Evolutionary conservation across 1,140 invertebrate species (phyloP).

Genomic region (Eupristina koningsbergeri): DNA sequence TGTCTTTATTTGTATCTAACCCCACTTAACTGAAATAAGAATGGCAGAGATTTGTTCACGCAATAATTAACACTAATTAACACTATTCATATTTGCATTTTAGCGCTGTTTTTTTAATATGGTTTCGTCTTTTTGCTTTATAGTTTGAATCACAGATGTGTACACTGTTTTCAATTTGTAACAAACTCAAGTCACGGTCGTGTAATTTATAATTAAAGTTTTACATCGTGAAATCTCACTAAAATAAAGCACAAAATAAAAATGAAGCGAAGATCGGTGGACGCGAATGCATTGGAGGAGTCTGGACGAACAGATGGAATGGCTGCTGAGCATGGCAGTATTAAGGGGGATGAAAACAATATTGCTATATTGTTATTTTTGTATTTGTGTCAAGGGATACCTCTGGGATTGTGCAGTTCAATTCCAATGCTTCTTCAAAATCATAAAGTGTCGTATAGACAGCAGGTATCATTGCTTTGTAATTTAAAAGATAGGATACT

Average conservation of each 20-base stretch:
- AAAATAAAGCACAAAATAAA: background rate
- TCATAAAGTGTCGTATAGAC: constrained; percentile 89
- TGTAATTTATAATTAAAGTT: background rate
- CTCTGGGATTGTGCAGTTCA: constrained; percentile 91
- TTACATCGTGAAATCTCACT: constrained; percentile 14
- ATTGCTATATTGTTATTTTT: constrained; percentile 92
- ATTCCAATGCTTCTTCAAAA: constrained; percentile 97
- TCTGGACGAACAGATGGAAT: constrained; percentile 43
- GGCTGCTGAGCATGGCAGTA: constrained; percentile 70
- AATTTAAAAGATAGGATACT: background rate
- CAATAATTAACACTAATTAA: background rate
- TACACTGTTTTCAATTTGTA: background rate
- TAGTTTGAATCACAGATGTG: background rate
- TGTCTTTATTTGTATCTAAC: too few relatives aligned
- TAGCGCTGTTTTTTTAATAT: background rate
- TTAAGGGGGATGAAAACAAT: constrained; percentile 82
- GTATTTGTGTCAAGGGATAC: constrained; percentile 96
- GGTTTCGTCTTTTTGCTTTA: background rate
- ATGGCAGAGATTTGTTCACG: background rate
- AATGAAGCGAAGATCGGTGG: constrained; percentile 55
- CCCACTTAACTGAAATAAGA: too few relatives aligned
- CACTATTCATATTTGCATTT: constrained; percentile 11
- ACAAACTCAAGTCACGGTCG: background rate
- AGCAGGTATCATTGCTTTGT: constrained; percentile 76
- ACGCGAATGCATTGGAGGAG: constrained; percentile 47